A percentile compares a stretch with the other conserved stretches of the same genome.
These are phyloP conservation scores for Cerceris rybyensis DNA, from an alignment of 2,888 invertebrate species.

Conservation along the genomic window DNA sequence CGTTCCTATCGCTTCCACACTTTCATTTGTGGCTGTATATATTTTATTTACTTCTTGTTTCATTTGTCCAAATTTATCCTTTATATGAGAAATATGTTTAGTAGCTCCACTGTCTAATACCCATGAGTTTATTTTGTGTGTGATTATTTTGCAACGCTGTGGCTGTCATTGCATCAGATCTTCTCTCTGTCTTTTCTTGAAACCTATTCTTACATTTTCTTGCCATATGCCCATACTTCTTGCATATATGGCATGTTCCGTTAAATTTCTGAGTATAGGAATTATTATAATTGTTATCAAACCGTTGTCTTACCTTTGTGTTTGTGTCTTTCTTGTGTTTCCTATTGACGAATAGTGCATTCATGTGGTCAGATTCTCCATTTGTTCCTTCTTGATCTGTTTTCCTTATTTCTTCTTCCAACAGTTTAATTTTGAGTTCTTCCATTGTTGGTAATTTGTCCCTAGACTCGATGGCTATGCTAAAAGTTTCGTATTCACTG, in stretches of 20 bases:
- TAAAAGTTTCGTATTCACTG: slow-evolving; percentile 19
- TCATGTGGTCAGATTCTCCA: background rate
- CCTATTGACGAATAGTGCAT: slow-evolving; percentile 17
- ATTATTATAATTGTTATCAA: slow-evolving; percentile 10
- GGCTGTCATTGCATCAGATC: slow-evolving; percentile 5
- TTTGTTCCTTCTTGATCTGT: background rate
- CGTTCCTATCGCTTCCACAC: background rate
- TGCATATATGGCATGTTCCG: slow-evolving; percentile 38
- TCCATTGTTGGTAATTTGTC: slow-evolving; percentile 13
- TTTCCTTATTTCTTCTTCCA: slow-evolving; percentile 31
- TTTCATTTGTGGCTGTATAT: slow-evolving; percentile 10
- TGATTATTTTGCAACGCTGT: slow-evolving; percentile 5
- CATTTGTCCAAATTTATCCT: background rate
- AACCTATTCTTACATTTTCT: background rate
- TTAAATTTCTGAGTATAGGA: background rate
- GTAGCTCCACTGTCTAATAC: slow-evolving; percentile 34
- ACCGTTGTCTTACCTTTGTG: background rate
- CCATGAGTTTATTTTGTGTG: slow-evolving; percentile 1
- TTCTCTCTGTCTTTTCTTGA: background rate
- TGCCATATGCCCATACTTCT: slow-evolving; percentile 27
- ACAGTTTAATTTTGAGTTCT: slow-evolving; percentile 24
- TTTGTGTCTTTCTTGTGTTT: background rate
- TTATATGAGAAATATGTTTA: slow-evolving; percentile 24
- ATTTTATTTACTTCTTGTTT: background rate
- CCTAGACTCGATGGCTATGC: slow-evolving; percentile 17